Percentiles rank a stretch among this genome's conserved stretches.
These are phyloP conservation scores for Nymphalis polychloros DNA, from an alignment of 2,888 invertebrate genomes.

Conservation along the genomic window DNA sequence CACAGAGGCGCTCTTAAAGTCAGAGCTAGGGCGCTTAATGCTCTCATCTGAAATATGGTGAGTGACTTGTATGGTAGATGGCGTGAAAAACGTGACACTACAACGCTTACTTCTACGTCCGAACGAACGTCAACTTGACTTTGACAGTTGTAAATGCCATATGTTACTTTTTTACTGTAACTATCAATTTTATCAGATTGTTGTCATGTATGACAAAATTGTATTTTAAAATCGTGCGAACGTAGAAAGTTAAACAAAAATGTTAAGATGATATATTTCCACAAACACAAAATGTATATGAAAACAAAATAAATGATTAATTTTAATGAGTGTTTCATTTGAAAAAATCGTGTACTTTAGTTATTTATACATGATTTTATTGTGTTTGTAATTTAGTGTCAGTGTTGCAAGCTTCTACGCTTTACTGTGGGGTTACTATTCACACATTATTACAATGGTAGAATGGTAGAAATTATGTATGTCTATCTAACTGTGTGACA, in stretches of 20 bases:
- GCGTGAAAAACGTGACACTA: conserved; percentile 53
- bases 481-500: conserved; percentile 49
- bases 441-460: conserved; percentile 53
- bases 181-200: not conserved
- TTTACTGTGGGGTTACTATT: conserved; percentile 63
- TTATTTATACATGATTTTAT: conserved; percentile 49
- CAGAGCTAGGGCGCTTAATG: conserved; percentile 92
- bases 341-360: conserved; percentile 18
- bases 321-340: conserved; percentile 52
- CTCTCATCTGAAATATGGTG: conserved; percentile 86
- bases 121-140: conserved; percentile 45
- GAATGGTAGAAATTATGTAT: conserved; percentile 50
- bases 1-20: conserved; percentile 86
- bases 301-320: conserved; percentile 48
- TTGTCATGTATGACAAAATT: not conserved
- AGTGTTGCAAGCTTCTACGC: conserved; percentile 75
- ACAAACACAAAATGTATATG: conserved; percentile 43
- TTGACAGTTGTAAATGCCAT: conserved; percentile 15
- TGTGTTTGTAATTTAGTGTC: conserved; percentile 57
- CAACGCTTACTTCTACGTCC: conserved; percentile 64
- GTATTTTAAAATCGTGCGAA: conserved; percentile 3
- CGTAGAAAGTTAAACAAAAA: conserved; percentile 28
- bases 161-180: not conserved
- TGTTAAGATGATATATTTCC: conserved; percentile 39
- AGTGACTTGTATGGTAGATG: conserved; percentile 76